Percentiles rank a stretch among this genome's conserved stretches.
Evolutionary conservation across 2,113 vertebrate genomes (phyloP).

Genomic region (Phylloscopus whistleri): DNA sequence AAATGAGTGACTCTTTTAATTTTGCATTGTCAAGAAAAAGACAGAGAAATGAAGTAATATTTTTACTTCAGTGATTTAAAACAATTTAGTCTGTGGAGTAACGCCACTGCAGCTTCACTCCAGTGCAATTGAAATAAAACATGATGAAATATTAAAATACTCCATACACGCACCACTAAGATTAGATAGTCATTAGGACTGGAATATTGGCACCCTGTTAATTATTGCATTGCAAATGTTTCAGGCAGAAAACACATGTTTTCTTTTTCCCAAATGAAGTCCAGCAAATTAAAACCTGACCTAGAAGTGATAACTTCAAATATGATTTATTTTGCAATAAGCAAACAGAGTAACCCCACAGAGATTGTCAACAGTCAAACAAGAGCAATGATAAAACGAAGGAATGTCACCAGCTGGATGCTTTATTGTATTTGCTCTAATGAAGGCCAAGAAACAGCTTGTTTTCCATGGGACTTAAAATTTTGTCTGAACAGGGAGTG

Average conservation of each 20-base stretch:
- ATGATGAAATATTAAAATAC: conserved; percentile 56
- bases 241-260: conserved; percentile 7
- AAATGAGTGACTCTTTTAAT: conserved; percentile 68
- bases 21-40: conserved; percentile 58
- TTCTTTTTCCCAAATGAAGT: conserved; percentile 36
- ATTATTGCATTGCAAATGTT: conserved; percentile 43
- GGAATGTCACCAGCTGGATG: background rate
- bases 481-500: background rate
- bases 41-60: conserved; percentile 58
- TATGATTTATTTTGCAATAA: conserved; percentile 40
- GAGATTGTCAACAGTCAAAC: conserved; percentile 53
- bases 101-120: background rate
- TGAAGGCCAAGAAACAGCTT: conserved; percentile 13
- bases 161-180: conserved; percentile 27
- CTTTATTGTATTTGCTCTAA: conserved; percentile 38
- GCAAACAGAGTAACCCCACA: conserved; percentile 20
- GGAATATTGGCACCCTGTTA: conserved; percentile 48
- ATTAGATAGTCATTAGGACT: conserved; percentile 46
- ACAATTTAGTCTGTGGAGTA: conserved; percentile 52
- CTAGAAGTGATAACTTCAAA: conserved; percentile 43
- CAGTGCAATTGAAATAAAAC: conserved; percentile 35
- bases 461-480: background rate
- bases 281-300: conserved; percentile 61
- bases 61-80: conserved; percentile 67
- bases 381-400: conserved; percentile 5